Evolutionary conservation across 1,140 invertebrate genomes (phyloP).

Genomic region (Solenopsis fugax): DNA sequence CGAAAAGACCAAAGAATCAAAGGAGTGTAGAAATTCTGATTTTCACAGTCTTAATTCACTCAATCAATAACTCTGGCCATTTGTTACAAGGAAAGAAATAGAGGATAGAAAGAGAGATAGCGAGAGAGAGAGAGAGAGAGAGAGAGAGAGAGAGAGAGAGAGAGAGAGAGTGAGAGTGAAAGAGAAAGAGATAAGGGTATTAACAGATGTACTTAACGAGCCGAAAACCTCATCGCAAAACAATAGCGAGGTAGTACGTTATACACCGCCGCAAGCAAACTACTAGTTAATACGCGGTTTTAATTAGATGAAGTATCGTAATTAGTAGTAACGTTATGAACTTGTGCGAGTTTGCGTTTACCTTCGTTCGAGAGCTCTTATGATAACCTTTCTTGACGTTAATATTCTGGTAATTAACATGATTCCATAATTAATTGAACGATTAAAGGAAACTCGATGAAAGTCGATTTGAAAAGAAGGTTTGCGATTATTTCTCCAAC

Average conservation of each 20-base stretch:
- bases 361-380: slow-evolving; percentile 35
- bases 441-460: not conserved
- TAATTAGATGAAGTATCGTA: slow-evolving; percentile 60
- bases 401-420: slow-evolving; percentile 40
- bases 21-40: not conserved
- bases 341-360: slow-evolving; percentile 29
- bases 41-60: slow-evolving; percentile 20
- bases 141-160: not conserved
- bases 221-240: slow-evolving; percentile 33
- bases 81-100: not conserved
- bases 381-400: slow-evolving; percentile 1
- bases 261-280: slow-evolving; percentile 21
- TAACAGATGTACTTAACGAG: slow-evolving; percentile 44
- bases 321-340: slow-evolving; percentile 57
- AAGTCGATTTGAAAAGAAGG: slow-evolving; percentile 12
- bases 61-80: slow-evolving; percentile 9
- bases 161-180: not conserved
- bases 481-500: not conserved
- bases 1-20: not conserved
- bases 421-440: slow-evolving; percentile 23
- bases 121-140: not conserved
- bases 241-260: slow-evolving; percentile 30
- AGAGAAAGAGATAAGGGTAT: not conserved
- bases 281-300: slow-evolving; percentile 43
- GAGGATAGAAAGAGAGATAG: not conserved